Percentiles rank a stretch among this genome's conserved stretches.
These are phyloP conservation scores for Sebastes flavidus DNA, from an alignment of 2,797 vertebrate genomes.

Conservation along the genomic window DNA sequence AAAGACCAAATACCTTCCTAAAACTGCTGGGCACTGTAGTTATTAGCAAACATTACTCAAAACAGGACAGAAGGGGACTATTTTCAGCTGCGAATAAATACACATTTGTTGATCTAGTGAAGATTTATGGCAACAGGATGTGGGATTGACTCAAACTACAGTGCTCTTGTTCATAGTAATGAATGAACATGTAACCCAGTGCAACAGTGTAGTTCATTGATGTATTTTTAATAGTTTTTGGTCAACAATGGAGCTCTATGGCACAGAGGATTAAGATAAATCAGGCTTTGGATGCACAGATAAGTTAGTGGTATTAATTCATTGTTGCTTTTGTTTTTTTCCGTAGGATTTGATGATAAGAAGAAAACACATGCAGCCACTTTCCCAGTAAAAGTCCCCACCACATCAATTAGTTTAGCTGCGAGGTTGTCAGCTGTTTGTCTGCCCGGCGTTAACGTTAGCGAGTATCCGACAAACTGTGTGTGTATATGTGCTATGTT, in stretches of 20 bases:
- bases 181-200: background rate
- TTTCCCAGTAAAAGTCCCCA: too few species aligned
- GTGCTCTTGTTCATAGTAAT: background rate
- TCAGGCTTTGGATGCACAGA: too few species aligned
- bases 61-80: background rate
- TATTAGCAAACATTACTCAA: background rate
- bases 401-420: too few species aligned
- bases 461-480: too few species aligned
- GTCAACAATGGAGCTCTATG: background rate
- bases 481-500: too few species aligned
- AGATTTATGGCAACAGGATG: background rate
- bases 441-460: too few species aligned
- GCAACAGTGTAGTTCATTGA: background rate
- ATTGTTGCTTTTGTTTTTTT: too few species aligned
- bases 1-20: background rate
- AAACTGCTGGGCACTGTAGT: background rate
- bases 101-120: background rate
- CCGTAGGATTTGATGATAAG: too few species aligned
- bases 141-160: background rate
- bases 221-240: background rate
- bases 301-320: too few species aligned
- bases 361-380: too few species aligned
- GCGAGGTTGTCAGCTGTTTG: too few species aligned
- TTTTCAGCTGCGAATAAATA: background rate
- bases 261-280: too few species aligned